Conservation (phyloP, 2,797 vertebrate species). For the Leucoraja ocellata region DNA sequence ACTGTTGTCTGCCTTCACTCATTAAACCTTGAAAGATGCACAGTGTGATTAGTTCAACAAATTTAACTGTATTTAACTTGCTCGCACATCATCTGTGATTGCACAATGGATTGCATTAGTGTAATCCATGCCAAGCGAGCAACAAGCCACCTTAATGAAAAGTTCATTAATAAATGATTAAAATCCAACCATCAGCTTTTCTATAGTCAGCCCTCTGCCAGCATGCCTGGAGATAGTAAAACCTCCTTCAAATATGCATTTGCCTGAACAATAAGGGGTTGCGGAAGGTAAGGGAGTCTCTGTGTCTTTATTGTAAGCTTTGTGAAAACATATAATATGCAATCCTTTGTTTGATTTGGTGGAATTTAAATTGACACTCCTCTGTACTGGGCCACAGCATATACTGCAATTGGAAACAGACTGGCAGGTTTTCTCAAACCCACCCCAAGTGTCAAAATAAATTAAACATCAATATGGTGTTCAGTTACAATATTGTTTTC, state of each 20-base stretch:
- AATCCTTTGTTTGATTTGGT: constrained; percentile 21
- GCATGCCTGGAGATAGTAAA: constrained; percentile 39
- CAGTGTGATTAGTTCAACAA: constrained; percentile 41
- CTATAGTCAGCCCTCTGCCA: neutral
- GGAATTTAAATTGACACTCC: constrained; percentile 29
- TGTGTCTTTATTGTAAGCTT: neutral
- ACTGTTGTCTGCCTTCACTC: constrained; percentile 12
- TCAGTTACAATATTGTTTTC: constrained; percentile 32
- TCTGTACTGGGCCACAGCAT: neutral
- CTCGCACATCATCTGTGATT: constrained; percentile 51
- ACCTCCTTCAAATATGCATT: constrained; percentile 51
- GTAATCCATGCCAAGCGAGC: constrained; percentile 47
- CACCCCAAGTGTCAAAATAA: constrained; percentile 33
- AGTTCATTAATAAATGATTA: constrained; percentile 54
- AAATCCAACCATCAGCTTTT: constrained; percentile 49
- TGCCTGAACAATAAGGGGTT: constrained; percentile 53
- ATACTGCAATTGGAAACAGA: constrained; percentile 32
- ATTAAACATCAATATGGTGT: constrained; percentile 36
- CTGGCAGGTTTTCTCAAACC: constrained; percentile 19
- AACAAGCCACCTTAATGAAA: constrained; percentile 50
- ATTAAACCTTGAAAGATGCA: constrained; percentile 43
- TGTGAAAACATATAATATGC: constrained; percentile 33
- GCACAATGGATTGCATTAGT: constrained; percentile 50
- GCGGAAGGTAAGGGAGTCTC: constrained; percentile 50
- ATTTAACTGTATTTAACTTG: constrained; percentile 49